phyloP scores from a whole-genome alignment of 2,888 invertebrate species.

The Cremastinae sp. region DNA sequence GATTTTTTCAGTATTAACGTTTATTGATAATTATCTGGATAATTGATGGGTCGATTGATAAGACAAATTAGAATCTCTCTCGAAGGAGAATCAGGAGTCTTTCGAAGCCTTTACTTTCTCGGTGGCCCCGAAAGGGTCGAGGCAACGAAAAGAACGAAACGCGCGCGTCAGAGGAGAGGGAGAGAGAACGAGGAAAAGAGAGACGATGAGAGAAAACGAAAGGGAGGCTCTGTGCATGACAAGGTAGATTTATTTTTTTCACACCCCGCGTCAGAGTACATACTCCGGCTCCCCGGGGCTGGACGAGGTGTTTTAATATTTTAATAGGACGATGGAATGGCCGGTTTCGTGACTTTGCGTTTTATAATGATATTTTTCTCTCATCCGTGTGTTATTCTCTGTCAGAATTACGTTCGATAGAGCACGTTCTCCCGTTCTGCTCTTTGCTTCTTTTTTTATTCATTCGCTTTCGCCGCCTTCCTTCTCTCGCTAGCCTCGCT shows the following conservation, averaged over 20 bases:
- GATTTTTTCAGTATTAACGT: no score
- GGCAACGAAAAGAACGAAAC: conserved; percentile 36
- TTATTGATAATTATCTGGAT: no score
- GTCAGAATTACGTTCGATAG: conserved; percentile 73
- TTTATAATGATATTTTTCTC: conserved; percentile 78
- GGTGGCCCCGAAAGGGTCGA: conserved; percentile 47
- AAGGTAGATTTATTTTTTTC: conserved; percentile 80
- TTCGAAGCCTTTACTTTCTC: conserved; percentile 52
- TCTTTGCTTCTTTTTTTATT: conserved; percentile 1
- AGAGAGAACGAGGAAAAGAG: conserved; percentile 2
- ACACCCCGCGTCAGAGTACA: conserved; percentile 73
- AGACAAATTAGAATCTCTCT: conserved; percentile 9
- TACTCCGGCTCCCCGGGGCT: conserved; percentile 72
- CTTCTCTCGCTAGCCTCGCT: neutral
- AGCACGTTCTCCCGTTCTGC: conserved; percentile 57
- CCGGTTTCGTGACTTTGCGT: conserved; percentile 79
- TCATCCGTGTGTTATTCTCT: conserved; percentile 44
- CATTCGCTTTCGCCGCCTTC: conserved; percentile 1
- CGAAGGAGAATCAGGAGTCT: conserved; percentile 25
- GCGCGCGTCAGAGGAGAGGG: conserved; percentile 13
- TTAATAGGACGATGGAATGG: conserved; percentile 79
- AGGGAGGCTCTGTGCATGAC: conserved; percentile 78
- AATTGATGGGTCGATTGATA: no score
- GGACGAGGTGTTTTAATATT: conserved; percentile 80
- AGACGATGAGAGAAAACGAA: conserved; percentile 57